Percentiles rank a stretch among this genome's conserved stretches.
Conservation (phyloP, 2,888 invertebrate genomes). For the Idaea straminata region DNA sequence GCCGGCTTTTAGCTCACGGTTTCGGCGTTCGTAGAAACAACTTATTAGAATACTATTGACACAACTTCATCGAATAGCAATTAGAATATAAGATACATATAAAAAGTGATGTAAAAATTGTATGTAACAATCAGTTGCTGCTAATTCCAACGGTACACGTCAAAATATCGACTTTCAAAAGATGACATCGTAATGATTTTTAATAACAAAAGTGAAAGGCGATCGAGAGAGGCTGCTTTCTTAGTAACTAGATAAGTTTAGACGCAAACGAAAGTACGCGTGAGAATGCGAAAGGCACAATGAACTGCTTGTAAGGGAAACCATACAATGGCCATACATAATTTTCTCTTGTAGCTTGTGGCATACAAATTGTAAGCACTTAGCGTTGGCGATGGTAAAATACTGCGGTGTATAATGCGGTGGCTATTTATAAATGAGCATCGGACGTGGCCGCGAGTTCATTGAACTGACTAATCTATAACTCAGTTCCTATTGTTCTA, state of each 20-base stretch:
- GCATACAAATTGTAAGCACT: constrained; percentile 30
- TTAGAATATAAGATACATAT: background rate
- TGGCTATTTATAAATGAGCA: constrained; percentile 64
- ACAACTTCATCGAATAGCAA: background rate
- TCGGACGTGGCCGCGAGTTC: constrained; percentile 52
- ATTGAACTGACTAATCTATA: constrained; percentile 56
- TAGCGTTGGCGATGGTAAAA: constrained; percentile 26
- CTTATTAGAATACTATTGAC: constrained; percentile 31
- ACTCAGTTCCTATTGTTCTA: constrained; percentile 38
- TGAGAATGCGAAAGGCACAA: constrained; percentile 57
- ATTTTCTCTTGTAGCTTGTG: constrained; percentile 25
- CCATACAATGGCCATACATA: constrained; percentile 32
- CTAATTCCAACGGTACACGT: constrained; percentile 25
- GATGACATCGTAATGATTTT: constrained; percentile 62
- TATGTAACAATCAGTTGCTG: constrained; percentile 6
- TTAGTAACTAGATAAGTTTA: constrained; percentile 69
- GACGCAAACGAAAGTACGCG: constrained; percentile 65
- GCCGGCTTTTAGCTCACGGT: constrained; percentile 57
- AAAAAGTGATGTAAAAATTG: background rate
- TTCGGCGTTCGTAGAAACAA: constrained; percentile 42
- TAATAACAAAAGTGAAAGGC: constrained; percentile 75
- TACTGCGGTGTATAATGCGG: constrained; percentile 46
- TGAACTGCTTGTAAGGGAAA: constrained; percentile 56
- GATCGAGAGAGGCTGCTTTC: constrained; percentile 61
- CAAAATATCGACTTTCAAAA: constrained; percentile 52